Base-by-base conservation (phyloP, 2,888 invertebrate species). In the Rotaria magnacalcarata region DNA sequence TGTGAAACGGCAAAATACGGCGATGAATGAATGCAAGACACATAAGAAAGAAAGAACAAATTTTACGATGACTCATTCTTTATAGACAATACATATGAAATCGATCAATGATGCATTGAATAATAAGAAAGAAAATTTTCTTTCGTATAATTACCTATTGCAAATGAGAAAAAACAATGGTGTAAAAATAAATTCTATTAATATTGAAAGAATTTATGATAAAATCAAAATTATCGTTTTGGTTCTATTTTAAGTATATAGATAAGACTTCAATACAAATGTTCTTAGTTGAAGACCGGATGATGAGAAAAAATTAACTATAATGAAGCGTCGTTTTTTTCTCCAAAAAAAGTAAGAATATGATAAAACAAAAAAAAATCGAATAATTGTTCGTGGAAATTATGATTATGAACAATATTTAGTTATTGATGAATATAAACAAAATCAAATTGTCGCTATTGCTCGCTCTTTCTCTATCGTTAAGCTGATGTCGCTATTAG, bases 21-120 rank as follows among this genome's bases (percentile, higher is more conserved):
- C 67, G 67, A 67, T 67, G 67, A 67, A 67, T 67, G 67, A 67
- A 67, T 67, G 16, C 34, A 67, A 67, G 67, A 34, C 67, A 41
- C 19, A 34, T 41, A 34, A 8, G 34, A 19, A 34, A 67, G 67
- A 67, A 67, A 67, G 67, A 67, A 67, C 67, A 67, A 67, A 67
- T 34, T 19, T 67, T 19, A 34, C 2, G 19, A 67, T 67, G 67
- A 67, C 34, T 67, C 67, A 67, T 67, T 54, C 54, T 21, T 19
- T 21, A 21, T 54, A 54, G 4, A 21, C 1, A 54, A 54, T 19
- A 54, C 11, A 50, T n/a, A 50, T 50, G 50, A 50, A 50, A 50
- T 54, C 19, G 21, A 19, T 54, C 19, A 54, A 21, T 54, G 3
- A 21, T 19, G 19, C 21, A 0, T 11, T 50, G 10, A 4, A 54